Base-by-base conservation (phyloP, 2,113 vertebrate genomes). In the Pelodiscus sinensis region DNA sequence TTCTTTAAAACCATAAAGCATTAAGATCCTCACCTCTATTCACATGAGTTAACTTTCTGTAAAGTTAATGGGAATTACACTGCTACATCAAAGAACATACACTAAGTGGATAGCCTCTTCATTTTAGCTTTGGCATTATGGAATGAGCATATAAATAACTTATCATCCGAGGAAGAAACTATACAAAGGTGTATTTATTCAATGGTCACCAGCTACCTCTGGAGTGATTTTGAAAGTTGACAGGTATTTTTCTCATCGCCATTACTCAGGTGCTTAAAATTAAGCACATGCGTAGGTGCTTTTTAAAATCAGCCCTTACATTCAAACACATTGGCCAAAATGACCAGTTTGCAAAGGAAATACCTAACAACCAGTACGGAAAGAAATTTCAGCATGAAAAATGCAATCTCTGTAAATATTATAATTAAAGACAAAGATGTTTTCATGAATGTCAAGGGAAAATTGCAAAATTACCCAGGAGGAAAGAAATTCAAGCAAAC, bases 1-100 rank as follows among this genome's bases (percentile, higher is more conserved):
- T 94, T 88, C 89, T 97, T 97, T 93, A 93, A 94, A 94, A 89
- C 62, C 56, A 31, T 94, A 91, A 97, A 97, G 95, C 94, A 96
- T 50, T 90, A 89, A 93, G 90, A 88, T 94, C 96, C 93, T 97
- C 88, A 90, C 89, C 91, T 94, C 85, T 92, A 82, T 81, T 88
- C 86, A 92, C 94, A 91, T 8, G 92, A 85, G 89, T 94, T 95
- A 96, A 87, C 50, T 65, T 90, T 90, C 94, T 87, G 96, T 86
- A 94, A 87, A 93, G 62, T 78, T 95, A 93, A 92, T 90, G 89
- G 87, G 90, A 92, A 89, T 92, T 95, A 89, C 52, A 86, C 94
- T 95, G 87, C 85, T 86, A 79, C n/a, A 92, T 87, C 90, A 84
- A 95, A 93, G 55, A 95, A 31, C 71, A 84, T 82, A 92, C 87